These are phyloP conservation scores for Metaphire vulgaris DNA, from an alignment of 1,140 invertebrate species.

Conservation along the genomic window DNA sequence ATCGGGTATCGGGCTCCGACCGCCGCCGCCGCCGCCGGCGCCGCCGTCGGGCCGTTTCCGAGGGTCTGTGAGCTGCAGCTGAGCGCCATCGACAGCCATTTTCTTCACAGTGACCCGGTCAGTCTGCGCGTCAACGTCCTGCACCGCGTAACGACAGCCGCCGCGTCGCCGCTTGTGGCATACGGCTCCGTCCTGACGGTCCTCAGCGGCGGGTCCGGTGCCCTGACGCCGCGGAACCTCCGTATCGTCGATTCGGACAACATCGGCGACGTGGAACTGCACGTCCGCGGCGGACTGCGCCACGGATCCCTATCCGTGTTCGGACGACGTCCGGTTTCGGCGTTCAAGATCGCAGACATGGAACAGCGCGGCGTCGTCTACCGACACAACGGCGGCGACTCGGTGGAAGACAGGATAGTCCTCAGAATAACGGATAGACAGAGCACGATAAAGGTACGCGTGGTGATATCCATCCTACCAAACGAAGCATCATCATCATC, in stretches of 20 bases:
- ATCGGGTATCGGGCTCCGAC: slow-evolving; percentile 54
- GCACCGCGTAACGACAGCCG: slow-evolving; percentile 39
- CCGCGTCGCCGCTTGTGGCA: slow-evolving; percentile 42
- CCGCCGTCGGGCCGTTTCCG: too few relatives aligned
- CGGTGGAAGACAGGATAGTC: slow-evolving; percentile 42
- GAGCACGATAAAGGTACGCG: slow-evolving; percentile 54
- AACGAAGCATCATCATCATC: too few relatives aligned
- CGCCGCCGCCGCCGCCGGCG: slow-evolving; percentile 36
- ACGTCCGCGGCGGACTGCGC: slow-evolving; percentile 43
- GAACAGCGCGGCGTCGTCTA: slow-evolving; percentile 39
- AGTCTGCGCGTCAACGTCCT: slow-evolving; percentile 44
- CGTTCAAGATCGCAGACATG: slow-evolving; percentile 43
- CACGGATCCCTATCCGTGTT: slow-evolving; percentile 39
- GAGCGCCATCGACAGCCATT: slow-evolving; percentile 45
- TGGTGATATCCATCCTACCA: slow-evolving; percentile 70
- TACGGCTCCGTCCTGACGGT: slow-evolving; percentile 42
- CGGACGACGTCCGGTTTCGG: slow-evolving; percentile 33
- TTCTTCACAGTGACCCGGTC: slow-evolving; percentile 42
- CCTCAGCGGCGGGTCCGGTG: slow-evolving; percentile 44
- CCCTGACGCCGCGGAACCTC: slow-evolving; percentile 37
- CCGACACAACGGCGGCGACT: slow-evolving; percentile 48
- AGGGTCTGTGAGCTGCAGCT: slow-evolving; percentile 33
- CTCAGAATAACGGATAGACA: slow-evolving; percentile 42
- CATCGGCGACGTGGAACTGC: slow-evolving; percentile 38
- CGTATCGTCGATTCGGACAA: slow-evolving; percentile 47